phyloP scores from a whole-genome alignment of 2,113 vertebrate species.

The Oreochromis tanganicae region DNA sequence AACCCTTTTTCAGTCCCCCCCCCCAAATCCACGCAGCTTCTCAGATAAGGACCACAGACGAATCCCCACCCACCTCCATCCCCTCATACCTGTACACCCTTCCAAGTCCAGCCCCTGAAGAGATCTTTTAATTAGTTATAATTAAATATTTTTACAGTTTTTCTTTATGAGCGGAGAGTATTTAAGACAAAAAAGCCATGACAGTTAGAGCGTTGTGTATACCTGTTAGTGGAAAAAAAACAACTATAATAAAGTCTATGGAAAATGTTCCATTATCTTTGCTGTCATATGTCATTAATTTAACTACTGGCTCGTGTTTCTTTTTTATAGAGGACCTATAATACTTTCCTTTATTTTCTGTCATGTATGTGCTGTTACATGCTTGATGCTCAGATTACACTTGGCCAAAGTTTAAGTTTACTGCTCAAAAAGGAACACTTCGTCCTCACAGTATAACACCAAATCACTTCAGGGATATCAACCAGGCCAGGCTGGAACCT shows the following conservation, averaged over 20 bases:
- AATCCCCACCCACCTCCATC: not conserved
- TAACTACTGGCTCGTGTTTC: not conserved
- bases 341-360: not conserved
- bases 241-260: constrained; percentile 73
- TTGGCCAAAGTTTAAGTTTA: not conserved
- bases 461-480: not conserved
- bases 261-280: constrained; percentile 28
- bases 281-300: not conserved
- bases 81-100: constrained; percentile 20
- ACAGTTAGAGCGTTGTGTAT: constrained; percentile 69
- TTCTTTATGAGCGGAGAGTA: constrained; percentile 76
- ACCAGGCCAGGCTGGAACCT: not conserved
- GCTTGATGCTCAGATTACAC: not conserved
- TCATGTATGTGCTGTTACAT: not conserved
- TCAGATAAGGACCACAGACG: constrained; percentile 47
- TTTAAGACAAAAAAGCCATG: constrained; percentile 75
- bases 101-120: constrained; percentile 24
- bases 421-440: not conserved
- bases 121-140: constrained; percentile 77
- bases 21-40: not conserved
- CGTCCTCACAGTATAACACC: not conserved
- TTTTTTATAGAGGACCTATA: not conserved
- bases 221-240: constrained; percentile 61
- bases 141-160: constrained; percentile 81
- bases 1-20: not conserved